These are phyloP conservation scores for Eurypyga helias DNA, from an alignment of 2,113 vertebrate genomes.

Conservation along the genomic window DNA sequence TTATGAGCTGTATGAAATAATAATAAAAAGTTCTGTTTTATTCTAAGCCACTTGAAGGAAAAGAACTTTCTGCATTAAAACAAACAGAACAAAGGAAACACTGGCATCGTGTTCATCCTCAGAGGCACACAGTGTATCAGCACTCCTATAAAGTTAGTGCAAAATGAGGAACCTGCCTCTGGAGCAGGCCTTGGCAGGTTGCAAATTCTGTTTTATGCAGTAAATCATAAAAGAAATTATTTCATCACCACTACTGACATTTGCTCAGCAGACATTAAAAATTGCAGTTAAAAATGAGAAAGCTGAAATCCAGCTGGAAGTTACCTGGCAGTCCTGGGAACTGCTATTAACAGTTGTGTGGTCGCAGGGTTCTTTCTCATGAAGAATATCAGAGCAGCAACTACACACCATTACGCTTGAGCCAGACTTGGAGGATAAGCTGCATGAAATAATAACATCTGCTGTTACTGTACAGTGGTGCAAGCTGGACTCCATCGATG, in stretches of 20 bases:
- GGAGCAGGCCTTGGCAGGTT: not conserved
- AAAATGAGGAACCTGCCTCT: not conserved
- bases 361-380: not conserved
- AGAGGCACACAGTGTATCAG: not conserved
- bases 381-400: not conserved
- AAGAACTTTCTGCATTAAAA: not conserved
- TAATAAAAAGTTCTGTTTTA: not conserved
- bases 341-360: rapidly evolving
- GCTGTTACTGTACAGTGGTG: too few relatives aligned
- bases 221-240: not conserved
- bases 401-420: rapidly evolving
- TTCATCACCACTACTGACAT: not conserved
- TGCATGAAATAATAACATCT: not conserved
- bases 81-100: not conserved
- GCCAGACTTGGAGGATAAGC: not conserved
- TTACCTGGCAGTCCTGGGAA: not conserved
- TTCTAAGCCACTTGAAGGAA: not conserved
- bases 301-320: not conserved
- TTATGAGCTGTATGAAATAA: not conserved
- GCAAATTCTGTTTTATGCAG: not conserved
- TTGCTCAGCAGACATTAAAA: not conserved
- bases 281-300: not conserved
- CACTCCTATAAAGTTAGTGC: not conserved
- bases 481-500: too few relatives aligned
- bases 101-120: not conserved